Evolutionary conservation across 1,140 invertebrate genomes (phyloP).

Genomic region (Patella vulgata): DNA sequence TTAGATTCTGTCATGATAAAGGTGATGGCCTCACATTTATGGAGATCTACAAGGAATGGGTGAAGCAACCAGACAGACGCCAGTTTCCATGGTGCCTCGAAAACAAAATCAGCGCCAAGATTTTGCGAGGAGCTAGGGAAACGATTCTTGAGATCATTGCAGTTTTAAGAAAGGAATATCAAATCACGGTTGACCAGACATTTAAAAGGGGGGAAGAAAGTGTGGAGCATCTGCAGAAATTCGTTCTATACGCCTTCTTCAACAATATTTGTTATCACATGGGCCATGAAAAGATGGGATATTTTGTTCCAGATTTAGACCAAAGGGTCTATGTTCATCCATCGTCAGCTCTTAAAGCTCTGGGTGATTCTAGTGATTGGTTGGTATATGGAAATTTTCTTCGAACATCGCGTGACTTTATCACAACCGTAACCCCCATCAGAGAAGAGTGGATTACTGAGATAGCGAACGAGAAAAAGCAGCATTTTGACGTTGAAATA

Average conservation of each 20-base stretch:
- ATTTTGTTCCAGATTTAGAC: slow-evolving; percentile 28
- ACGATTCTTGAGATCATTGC: slow-evolving; percentile 41
- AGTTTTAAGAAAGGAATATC: slow-evolving; percentile 43
- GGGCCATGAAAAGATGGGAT: slow-evolving; percentile 51
- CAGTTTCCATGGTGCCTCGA: slow-evolving; percentile 50
- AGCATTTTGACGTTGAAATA: slow-evolving; percentile 29
- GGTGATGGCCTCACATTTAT: slow-evolving; percentile 93
- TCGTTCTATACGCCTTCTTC: slow-evolving; percentile 35
- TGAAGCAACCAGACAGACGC: slow-evolving; percentile 37
- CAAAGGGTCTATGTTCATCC: slow-evolving; percentile 50
- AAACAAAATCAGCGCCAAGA: slow-evolving; percentile 54
- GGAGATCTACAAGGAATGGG: slow-evolving; percentile 80
- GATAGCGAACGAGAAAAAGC: slow-evolving; percentile 14
- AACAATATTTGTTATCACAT: slow-evolving; percentile 44
- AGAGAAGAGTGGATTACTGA: slow-evolving; percentile 33
- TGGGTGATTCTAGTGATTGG: slow-evolving; percentile 45
- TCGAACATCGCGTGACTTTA: slow-evolving; percentile 52
- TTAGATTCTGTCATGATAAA: slow-evolving; percentile 76
- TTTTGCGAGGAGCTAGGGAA: slow-evolving; percentile 44
- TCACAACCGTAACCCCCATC: slow-evolving; percentile 46
- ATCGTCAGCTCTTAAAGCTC: slow-evolving; percentile 39
- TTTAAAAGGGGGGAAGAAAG: slow-evolving; percentile 28
- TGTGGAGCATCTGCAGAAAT: slow-evolving; percentile 25
- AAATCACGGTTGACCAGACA: slow-evolving; percentile 23
- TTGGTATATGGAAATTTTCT: slow-evolving; percentile 45